Evolutionary conservation across 2,797 vertebrate species (phyloP).

Genomic region (Lophotriccus pileatus): DNA sequence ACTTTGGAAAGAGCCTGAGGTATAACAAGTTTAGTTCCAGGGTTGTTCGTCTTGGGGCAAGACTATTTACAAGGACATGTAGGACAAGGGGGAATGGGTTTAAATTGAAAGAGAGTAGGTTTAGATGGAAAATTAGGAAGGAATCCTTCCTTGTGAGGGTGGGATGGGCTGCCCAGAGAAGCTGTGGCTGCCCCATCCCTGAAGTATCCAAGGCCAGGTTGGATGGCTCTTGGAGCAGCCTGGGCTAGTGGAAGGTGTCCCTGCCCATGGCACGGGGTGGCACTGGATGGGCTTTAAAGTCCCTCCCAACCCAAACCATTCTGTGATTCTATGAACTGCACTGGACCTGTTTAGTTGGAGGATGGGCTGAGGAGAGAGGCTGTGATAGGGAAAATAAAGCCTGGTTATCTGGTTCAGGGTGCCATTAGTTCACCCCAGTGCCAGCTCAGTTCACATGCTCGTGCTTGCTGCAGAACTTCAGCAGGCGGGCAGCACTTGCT

Average conservation of each 20-base stretch:
- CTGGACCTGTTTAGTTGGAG: not conserved
- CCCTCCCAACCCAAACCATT: not conserved
- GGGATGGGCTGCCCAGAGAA: not conserved
- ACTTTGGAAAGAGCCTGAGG: not conserved
- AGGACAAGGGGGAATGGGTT: not conserved
- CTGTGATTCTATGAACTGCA: not conserved
- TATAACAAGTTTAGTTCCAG: not conserved
- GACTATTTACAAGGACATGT: too few relatives aligned
- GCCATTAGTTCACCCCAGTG: not conserved
- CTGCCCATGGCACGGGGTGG: not conserved
- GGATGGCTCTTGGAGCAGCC: fast-evolving
- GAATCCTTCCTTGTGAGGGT: not conserved
- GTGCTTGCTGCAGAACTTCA: not conserved
- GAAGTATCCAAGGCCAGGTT: not conserved
- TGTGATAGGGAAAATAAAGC: not conserved
- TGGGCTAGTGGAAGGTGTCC: not conserved
- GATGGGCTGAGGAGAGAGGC: not conserved
- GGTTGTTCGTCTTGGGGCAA: not conserved
- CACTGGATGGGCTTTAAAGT: not conserved
- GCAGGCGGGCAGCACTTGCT: not conserved
- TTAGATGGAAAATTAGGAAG: not conserved
- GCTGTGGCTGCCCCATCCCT: not conserved
- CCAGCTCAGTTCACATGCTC: not conserved
- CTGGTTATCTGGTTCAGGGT: not conserved
- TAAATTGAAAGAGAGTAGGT: not conserved